Evolutionary conservation across 2,888 invertebrate species (phyloP).

Genomic region (Agonopterix heracliana): DNA sequence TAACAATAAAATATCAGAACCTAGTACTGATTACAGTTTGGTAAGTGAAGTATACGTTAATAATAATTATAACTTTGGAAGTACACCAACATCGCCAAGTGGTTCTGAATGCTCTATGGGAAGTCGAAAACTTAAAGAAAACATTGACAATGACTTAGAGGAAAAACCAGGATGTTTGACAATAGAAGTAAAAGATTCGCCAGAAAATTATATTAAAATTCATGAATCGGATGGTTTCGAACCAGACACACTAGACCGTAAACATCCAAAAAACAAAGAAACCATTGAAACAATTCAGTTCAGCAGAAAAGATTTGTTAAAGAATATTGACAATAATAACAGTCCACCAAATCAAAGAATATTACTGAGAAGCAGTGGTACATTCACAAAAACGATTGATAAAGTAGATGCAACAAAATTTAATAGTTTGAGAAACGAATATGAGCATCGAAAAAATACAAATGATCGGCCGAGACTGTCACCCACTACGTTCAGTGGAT

Average conservation of each 20-base stretch:
- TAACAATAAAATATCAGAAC: conserved; percentile 33
- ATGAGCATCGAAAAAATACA: conserved; percentile 77
- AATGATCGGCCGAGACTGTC: conserved; percentile 57
- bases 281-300: conserved; percentile 40
- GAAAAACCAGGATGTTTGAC: conserved; percentile 87
- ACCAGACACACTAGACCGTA: conserved; percentile 90
- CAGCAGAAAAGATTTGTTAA: conserved; percentile 51
- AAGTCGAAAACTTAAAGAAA: conserved; percentile 74
- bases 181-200: conserved; percentile 89
- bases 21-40: conserved; percentile 78
- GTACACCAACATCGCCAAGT: conserved; percentile 75
- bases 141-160: conserved; percentile 58
- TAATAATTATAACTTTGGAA: conserved; percentile 81
- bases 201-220: conserved; percentile 84
- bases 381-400: conserved; percentile 77
- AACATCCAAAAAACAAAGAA: conserved; percentile 74
- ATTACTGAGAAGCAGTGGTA: conserved; percentile 80
- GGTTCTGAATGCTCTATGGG: conserved; percentile 77
- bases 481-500: conserved; percentile 39
- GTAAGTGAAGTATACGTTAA: conserved; percentile 89
- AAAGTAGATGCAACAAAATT: conserved; percentile 65
- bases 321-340: conserved; percentile 38
- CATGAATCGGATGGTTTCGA: conserved; percentile 90
- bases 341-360: conserved; percentile 66
- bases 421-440: conserved; percentile 84